Evolutionary conservation across 2,113 vertebrate species (phyloP), one percentile per base, ranked within the genome.

Genomic region (Syrrhaptes paradoxus): DNA sequence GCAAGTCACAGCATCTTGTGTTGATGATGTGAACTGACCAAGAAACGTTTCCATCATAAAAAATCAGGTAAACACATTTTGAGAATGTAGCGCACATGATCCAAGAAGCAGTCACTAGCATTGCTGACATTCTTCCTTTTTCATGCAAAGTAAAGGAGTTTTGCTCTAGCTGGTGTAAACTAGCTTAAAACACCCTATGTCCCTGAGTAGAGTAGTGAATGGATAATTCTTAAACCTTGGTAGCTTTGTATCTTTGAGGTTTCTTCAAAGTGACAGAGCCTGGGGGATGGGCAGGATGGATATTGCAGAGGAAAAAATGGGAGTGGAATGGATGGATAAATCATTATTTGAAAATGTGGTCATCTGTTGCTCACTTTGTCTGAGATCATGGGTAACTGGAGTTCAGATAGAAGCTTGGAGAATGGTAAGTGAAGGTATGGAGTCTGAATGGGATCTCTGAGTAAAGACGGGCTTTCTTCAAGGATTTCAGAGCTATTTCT

Each of bases 21-120:
- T 41, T 82, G 34, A 34, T 31, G 34, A 57, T 65, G 24, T 43
- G 22, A 77, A 81, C 21, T 52, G 65, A 38, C 21, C 45, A 46
- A 81, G 52, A n/a, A 65, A 29, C 20, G 4, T 72, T 84, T 86
- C 41, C 17, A 24, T 54, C 17, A 54, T 54, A n/a, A 77, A 29
- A 86, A 74, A 49, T 41, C 21, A 54, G 4, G 7, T 71, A 19
- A 89, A 81, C 41, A 5, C 2, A 34, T 43, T 85, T 32, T 63
- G 51, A 62, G 25, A 12, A 46, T 0, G 0, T 25, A 77, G 24
- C 7, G 16, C 28, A 7, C 8, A 1, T 29, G n/a, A 10, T 67
- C 31, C 17, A 61, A 32, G 32, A 83, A 65, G 17, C 45, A 76
- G 32, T 55, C 21, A 10, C 10, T 31, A 25, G 3, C 11, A 46